phyloP scores from a whole-genome alignment of 2,888 invertebrate genomes.

The Psylliodes chrysocephalus region DNA sequence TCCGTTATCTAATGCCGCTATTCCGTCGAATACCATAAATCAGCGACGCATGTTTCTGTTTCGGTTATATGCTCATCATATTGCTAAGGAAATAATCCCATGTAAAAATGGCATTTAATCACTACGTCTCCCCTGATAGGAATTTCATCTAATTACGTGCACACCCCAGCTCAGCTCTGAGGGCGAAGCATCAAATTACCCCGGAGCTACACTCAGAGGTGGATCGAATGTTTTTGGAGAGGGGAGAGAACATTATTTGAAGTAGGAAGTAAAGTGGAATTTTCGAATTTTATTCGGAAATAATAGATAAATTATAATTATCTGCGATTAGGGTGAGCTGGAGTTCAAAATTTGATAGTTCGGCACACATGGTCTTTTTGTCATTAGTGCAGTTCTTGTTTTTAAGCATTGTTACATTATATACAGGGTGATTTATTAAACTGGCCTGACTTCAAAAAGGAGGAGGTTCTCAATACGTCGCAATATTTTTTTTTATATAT shows the following conservation, averaged over 20 bases:
- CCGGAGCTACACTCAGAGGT: constrained; percentile 26
- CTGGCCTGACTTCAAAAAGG: too few species aligned
- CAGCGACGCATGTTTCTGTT: constrained; percentile 6
- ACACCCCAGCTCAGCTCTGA: constrained; percentile 28
- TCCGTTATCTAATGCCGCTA: neutral
- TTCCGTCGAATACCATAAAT: neutral
- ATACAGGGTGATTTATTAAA: too few species aligned
- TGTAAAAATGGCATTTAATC: constrained; percentile 54
- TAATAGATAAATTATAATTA: too few species aligned
- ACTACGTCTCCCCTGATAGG: constrained; percentile 53
- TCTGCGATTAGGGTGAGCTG: too few species aligned
- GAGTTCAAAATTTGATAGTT: too few species aligned
- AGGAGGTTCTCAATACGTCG: too few species aligned
- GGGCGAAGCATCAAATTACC: constrained; percentile 30
- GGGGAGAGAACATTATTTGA: neutral
- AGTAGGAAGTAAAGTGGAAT: neutral
- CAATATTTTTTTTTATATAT: too few species aligned
- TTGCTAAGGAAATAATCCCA: constrained; percentile 41
- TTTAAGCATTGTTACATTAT: too few species aligned
- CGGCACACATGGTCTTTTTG: too few species aligned
- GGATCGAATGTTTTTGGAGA: constrained; percentile 10
- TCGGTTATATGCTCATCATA: constrained; percentile 37
- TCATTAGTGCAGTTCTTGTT: too few species aligned
- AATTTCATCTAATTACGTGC: constrained; percentile 60
- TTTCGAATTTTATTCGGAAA: too few species aligned